Evolutionary conservation across 2,797 vertebrate species (phyloP), one percentile per base, ranked within the genome.

Genomic region (Botia kubotai): DNA sequence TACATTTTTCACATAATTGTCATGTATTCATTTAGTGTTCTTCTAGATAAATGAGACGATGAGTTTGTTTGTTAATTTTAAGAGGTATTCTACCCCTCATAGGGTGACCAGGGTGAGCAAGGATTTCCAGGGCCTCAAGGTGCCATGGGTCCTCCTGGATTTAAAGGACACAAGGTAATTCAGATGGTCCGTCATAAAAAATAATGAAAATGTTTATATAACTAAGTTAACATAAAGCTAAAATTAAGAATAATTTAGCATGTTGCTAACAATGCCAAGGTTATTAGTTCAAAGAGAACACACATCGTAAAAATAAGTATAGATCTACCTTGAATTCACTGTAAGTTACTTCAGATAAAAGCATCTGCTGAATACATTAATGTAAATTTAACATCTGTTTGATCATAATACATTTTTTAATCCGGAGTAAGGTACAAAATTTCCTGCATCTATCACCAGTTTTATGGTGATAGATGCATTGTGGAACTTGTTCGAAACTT

Each of bases 91-190:
- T 86, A 2, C 55, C 46, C 46, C 81, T 82, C 67, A 0, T 81
- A 95, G 94, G 94, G 94, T 21, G 81, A 82, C 13, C 68, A 58
- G 6, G 95, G 94, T 2, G 92, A 93, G 2, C 82, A 87, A 3
- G 95, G 94, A 4, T 36, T 90, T 58, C 89, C 90, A 17, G 94
- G 94, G 13, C 70, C 84, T 67, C 90, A 89, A 0, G 94, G 93
- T 8, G 73, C 82, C 21, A 85, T 86, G 82, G 95, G 94, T 4
- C 79, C 88, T 80, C 90, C 90, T 2, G 95, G 95, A 63, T 91
- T 91, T 85, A 95, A 95, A 91, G 95, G 94, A 85, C 91, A 93
- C 72, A 93, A 92, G 92, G 95, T 95, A 84, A 86, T 46, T 46
- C 43, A 11, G 10, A 46, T 63, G 10, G 8, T 58, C 7, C 55